Base-by-base conservation (phyloP, 2,888 invertebrate species). In the Vesta saturnalis region DNA sequence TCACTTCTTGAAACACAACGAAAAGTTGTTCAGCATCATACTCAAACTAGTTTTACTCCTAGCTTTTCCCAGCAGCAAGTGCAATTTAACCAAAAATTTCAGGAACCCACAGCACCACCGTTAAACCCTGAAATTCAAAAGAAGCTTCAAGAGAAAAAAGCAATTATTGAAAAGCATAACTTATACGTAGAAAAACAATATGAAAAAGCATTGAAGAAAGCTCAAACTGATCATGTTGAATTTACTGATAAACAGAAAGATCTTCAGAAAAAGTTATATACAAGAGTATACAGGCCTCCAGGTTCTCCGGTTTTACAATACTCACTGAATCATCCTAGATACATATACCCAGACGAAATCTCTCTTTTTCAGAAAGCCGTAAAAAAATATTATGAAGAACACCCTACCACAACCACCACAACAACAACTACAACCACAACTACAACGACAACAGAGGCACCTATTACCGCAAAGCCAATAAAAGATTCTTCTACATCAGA, bases 131-230 rank as follows among this genome's bases (percentile, higher is more conserved):
- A 89, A 87, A 81, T 85, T n/a, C 87, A 91, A 76, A 87, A 91
- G 56, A 92, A 92, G 74, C 87, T 92, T 55, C 88, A 90, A 74
- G 92, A 93, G 73, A 88, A 91, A 73, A 91, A 91, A 75, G 87
- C 90, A 71, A 87, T 92, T 2, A 92, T 92, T 68, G 91, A 91
- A 74, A 92, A 91, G 77, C 92, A 92, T 73, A 92, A 93, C 76
- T 89, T 93, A 73, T 90, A 93, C 74, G 88, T 92, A 2, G 92
- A 93, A 76, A 92, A 91, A 77, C 93, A 93, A 77, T 93, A 93
- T 75, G 89, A 93, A 74, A 92, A 92, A 74, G 91, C 92, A 49
- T 90, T 93, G 77, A 91, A 92, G 77, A 93, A 93, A 78, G 89
- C 92, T 0, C 88, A 92, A 72, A 88, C 89, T 75, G 85, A 92